Percentiles rank a stretch among this genome's conserved stretches.
These are phyloP conservation scores for Calliopsis andreniformis DNA, from an alignment of 1,140 invertebrate genomes.

Conservation along the genomic window DNA sequence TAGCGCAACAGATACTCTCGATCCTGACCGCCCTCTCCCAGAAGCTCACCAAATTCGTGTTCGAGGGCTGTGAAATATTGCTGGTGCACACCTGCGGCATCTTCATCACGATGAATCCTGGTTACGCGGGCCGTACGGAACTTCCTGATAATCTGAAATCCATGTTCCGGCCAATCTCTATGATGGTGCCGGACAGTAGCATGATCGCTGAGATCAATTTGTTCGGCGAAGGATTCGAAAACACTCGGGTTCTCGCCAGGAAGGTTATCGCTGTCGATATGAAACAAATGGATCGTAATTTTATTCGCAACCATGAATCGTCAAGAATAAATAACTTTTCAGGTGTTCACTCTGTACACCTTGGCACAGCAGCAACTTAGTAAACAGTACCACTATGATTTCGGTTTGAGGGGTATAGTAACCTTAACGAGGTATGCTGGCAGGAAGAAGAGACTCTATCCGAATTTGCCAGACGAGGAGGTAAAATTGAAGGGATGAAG, in stretches of 20 bases:
- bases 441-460: conserved; percentile 87
- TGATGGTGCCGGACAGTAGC: conserved; percentile 95
- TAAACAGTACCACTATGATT: conserved; percentile 93
- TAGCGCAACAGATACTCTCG: conserved; percentile 90
- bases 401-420: conserved; percentile 92
- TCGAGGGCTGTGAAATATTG: conserved; percentile 90
- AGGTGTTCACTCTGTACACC: conserved; percentile 88
- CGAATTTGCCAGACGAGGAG: conserved; percentile 89
- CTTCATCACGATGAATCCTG: conserved; percentile 96
- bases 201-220: conserved; percentile 94
- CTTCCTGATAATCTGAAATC: conserved; percentile 96
- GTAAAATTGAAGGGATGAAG: conserved; percentile 72
- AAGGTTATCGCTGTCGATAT: conserved; percentile 84
- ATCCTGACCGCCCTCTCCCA: conserved; percentile 87
- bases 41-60: conserved; percentile 86
- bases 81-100: conserved; percentile 90
- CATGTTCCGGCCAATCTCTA: conserved; percentile 95
- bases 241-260: conserved; percentile 88
- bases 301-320: not conserved
- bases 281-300: not conserved
- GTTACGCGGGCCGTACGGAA: conserved; percentile 94
- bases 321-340: not conserved
- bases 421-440: conserved; percentile 92
- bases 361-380: conserved; percentile 88
- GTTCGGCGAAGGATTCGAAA: conserved; percentile 93